Evolutionary conservation across 2,888 invertebrate genomes (phyloP).

Genomic region (Mechanitis mazaeus): DNA sequence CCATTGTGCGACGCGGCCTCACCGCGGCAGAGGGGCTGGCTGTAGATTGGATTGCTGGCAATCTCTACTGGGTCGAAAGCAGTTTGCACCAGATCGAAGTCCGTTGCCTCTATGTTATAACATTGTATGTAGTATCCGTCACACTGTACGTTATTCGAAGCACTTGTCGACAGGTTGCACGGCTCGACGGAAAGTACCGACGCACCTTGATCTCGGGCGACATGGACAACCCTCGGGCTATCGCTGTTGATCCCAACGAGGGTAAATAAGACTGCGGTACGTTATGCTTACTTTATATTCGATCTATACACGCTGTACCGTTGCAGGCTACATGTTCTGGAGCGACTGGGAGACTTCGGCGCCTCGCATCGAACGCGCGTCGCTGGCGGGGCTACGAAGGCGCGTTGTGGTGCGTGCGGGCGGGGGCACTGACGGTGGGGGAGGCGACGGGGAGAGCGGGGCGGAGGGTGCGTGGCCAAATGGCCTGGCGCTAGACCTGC

Average conservation of each 20-base stretch:
- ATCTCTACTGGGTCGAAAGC: constrained; percentile 93
- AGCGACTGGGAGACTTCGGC: constrained; percentile 89
- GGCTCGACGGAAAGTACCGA: constrained; percentile 80
- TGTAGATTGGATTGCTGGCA: constrained; percentile 91
- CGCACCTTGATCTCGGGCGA: constrained; percentile 87
- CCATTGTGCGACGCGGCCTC: constrained; percentile 88
- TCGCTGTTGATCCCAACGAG: constrained; percentile 87
- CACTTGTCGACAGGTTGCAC: constrained; percentile 46
- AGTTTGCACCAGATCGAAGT: constrained; percentile 91
- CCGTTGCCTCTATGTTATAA: background rate
- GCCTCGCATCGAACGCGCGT: constrained; percentile 88
- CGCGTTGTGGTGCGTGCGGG: constrained; percentile 82
- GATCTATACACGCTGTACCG: background rate
- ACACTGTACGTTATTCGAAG: too few relatives aligned
- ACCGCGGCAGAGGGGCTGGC: constrained; percentile 93
- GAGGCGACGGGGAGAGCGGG: constrained; percentile 79
- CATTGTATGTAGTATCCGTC: too few relatives aligned
- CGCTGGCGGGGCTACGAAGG: constrained; percentile 84
- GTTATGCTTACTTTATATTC: background rate
- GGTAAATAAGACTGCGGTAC: constrained; percentile 54
- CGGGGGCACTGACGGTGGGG: constrained; percentile 81
- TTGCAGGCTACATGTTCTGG: constrained; percentile 83
- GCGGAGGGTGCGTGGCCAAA: constrained; percentile 88
- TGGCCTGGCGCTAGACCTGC: constrained; percentile 87
- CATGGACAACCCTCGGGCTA: constrained; percentile 90